A percentile compares a stretch with the other conserved stretches of the same genome.
Conservation (phyloP, 1,140 invertebrate genomes). For the Drosophila truncata region DNA sequence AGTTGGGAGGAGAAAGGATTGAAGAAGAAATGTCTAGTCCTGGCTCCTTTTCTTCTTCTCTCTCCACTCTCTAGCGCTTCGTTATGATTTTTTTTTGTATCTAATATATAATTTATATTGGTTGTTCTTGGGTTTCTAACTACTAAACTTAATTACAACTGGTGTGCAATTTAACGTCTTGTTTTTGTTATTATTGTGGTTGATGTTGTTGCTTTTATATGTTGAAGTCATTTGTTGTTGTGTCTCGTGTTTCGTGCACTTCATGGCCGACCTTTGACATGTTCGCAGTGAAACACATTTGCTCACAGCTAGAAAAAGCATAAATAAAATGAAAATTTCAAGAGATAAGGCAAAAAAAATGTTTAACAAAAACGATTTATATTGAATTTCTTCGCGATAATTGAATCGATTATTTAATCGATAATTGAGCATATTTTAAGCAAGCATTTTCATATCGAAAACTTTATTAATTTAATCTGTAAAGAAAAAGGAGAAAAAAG, state of each 20-base stretch:
- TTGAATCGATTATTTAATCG: no score
- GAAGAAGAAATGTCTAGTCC: no score
- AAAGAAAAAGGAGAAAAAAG: conserved; percentile 47
- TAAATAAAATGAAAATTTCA: conserved; percentile 9
- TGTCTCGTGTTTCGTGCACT: conserved; percentile 67
- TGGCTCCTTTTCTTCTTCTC: conserved; percentile 7
- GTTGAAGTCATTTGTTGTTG: conserved; percentile 45
- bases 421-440: conserved; percentile 49
- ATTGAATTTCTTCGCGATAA: not conserved
- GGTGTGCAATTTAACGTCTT: conserved; percentile 74
- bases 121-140: conserved; percentile 59
- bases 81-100: conserved; percentile 21
- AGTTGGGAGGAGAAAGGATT: conserved; percentile 2
- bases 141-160: conserved; percentile 81
- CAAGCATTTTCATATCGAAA: conserved; percentile 2
- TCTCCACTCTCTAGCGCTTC: conserved; percentile 10
- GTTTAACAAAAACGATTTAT: conserved; percentile 34
- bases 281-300: conserved; percentile 79
- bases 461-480: conserved; percentile 32
- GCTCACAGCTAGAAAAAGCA: conserved; percentile 67
- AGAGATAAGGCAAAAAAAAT: not conserved
- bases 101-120: conserved; percentile 25
- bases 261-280: conserved; percentile 83
- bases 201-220: conserved; percentile 48
- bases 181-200: conserved; percentile 23